Conservation (phyloP, 2,797 vertebrate genomes). For the Nannoperca australis region DNA sequence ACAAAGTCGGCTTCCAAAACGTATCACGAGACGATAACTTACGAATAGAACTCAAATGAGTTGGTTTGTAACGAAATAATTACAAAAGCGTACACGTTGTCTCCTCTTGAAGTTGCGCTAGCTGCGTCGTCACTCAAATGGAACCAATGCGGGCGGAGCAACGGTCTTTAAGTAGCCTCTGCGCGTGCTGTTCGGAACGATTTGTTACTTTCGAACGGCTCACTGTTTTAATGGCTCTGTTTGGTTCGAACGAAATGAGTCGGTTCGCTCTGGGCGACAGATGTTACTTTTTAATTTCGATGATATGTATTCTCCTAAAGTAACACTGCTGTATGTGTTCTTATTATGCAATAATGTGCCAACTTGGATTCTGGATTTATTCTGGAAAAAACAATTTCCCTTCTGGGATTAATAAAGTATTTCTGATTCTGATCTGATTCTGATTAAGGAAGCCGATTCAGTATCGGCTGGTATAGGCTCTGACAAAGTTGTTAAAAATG, state of each 20-base stretch:
- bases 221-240: not conserved
- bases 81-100: fast-evolving
- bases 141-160: fast-evolving
- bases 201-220: not conserved
- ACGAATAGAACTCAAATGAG: fast-evolving
- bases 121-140: conserved; percentile 3
- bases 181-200: not conserved
- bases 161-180: not conserved
- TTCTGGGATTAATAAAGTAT: too few species aligned
- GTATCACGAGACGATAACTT: fast-evolving
- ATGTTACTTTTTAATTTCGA: not conserved
- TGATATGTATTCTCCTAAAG: not conserved
- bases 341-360: not conserved
- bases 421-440: too few species aligned
- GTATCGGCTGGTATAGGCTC: not conserved
- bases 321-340: not conserved
- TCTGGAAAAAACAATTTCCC: too few species aligned
- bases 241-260: not conserved
- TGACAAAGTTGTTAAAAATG: not conserved
- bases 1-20: not conserved
- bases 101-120: fast-evolving
- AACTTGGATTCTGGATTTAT: not conserved
- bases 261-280: fast-evolving
- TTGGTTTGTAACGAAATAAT: fast-evolving
- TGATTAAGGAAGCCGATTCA: not conserved